These are phyloP conservation scores for Gadus chalcogrammus DNA, from an alignment of 2,113 vertebrate genomes.

Conservation along the genomic window DNA sequence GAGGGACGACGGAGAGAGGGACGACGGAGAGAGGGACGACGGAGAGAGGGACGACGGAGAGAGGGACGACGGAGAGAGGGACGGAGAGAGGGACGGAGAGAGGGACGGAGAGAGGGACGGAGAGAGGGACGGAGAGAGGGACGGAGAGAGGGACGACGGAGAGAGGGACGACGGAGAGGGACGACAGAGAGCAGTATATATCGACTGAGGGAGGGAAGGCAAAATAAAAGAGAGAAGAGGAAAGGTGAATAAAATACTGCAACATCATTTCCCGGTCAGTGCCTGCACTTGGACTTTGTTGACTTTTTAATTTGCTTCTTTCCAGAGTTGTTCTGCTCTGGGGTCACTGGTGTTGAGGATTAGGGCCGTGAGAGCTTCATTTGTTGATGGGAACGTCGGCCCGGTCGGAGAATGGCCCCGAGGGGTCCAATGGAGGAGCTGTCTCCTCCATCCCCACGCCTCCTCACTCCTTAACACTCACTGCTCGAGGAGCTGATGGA, in stretches of 20 bases:
- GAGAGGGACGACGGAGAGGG: neutral
- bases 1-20: neutral
- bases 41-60: neutral
- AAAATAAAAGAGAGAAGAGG: neutral
- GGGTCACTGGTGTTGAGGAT: slow-evolving; percentile 26
- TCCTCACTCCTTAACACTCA: too few relatives aligned
- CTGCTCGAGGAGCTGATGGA: too few relatives aligned
- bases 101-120: neutral
- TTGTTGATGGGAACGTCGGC: slow-evolving; percentile 36
- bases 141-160: neutral
- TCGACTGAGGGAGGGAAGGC: neutral
- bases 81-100: too few relatives aligned
- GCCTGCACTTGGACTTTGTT: slow-evolving; percentile 15
- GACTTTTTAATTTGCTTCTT: slow-evolving; percentile 47
- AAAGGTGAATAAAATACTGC: neutral
- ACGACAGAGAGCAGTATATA: neutral
- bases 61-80: neutral
- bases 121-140: neutral
- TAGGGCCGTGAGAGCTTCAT: slow-evolving; percentile 44
- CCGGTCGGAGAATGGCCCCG: slow-evolving; percentile 5
- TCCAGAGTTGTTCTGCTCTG: slow-evolving; percentile 19
- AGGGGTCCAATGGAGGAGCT: too few relatives aligned
- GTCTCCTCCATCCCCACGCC: too few relatives aligned
- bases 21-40: neutral
- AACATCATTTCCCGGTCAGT: neutral